Evolutionary conservation across 2,888 invertebrate genomes (phyloP).

Genomic region (Philereme transversata): DNA sequence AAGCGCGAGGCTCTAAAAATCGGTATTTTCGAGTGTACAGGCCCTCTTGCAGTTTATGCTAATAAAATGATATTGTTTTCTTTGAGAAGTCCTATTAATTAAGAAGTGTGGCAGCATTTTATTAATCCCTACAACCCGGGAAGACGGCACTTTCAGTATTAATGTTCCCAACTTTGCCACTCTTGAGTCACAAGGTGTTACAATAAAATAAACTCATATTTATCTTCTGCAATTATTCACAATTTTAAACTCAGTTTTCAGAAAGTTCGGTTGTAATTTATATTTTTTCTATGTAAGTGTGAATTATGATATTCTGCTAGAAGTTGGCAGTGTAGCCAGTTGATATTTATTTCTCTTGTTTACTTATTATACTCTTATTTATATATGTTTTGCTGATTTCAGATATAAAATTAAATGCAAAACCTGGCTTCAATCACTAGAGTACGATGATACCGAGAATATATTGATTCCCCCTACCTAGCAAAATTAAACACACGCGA

Average conservation of each 20-base stretch:
- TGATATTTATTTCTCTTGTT: conserved; percentile 7
- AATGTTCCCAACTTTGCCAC: conserved; percentile 74
- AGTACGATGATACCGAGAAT: too few relatives aligned
- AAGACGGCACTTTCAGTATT: conserved; percentile 67
- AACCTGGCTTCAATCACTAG: too few relatives aligned
- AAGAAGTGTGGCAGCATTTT: conserved; percentile 79
- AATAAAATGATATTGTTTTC: conserved; percentile 84
- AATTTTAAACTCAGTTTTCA: conserved; percentile 33
- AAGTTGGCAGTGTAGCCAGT: conserved; percentile 30
- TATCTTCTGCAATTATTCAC: conserved; percentile 49
- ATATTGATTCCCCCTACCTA: too few relatives aligned
- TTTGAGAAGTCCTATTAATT: conserved; percentile 82
- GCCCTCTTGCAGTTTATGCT: conserved; percentile 63
- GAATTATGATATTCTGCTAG: conserved; percentile 46
- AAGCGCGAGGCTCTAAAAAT: neutral
- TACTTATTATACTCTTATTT: too few relatives aligned
- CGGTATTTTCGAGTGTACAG: conserved; percentile 43
- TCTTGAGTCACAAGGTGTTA: conserved; percentile 73
- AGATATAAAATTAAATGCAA: too few relatives aligned
- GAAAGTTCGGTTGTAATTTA: conserved; percentile 57
- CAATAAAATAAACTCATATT: conserved; percentile 74
- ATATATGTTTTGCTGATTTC: too few relatives aligned
- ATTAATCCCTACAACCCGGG: conserved; percentile 76
- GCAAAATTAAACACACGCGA: too few relatives aligned
- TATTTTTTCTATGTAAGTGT: conserved; percentile 54